These are phyloP conservation scores for Toxostoma redivivum DNA, from an alignment of 2,113 vertebrate species.

Conservation along the genomic window DNA sequence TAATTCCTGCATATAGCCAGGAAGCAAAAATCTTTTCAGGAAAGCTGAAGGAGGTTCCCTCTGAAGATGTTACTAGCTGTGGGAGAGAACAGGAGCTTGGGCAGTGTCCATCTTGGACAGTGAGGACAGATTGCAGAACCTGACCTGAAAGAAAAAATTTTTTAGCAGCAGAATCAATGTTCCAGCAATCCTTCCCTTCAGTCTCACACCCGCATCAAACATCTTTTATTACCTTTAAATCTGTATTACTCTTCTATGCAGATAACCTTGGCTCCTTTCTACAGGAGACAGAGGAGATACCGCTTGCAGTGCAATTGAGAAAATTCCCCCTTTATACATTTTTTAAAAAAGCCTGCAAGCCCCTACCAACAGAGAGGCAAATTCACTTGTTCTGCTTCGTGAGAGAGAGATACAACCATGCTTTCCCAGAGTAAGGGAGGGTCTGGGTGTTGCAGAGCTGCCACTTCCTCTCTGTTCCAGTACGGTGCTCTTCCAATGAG, in stretches of 20 bases:
- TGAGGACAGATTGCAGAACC: background rate
- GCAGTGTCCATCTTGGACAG: fast-evolving
- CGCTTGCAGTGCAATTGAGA: background rate
- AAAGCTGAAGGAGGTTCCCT: background rate
- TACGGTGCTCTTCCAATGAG: fast-evolving
- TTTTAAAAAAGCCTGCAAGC: too few relatives aligned
- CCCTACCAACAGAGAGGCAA: background rate
- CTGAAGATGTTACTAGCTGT: background rate
- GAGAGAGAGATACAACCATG: background rate
- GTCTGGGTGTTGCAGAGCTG: background rate
- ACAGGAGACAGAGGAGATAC: background rate
- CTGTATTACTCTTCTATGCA: background rate
- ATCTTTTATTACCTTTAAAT: background rate
- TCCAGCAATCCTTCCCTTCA: background rate
- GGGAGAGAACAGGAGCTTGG: background rate
- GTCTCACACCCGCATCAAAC: background rate
- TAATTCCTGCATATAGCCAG: background rate
- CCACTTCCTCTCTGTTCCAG: background rate
- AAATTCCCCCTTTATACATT: background rate
- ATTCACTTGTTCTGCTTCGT: background rate
- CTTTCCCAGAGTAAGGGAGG: background rate
- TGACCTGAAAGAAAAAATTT: background rate
- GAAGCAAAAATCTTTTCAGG: background rate
- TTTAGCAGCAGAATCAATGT: background rate
- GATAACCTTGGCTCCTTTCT: background rate